These are phyloP conservation scores for Mustela nigripes DNA, from an alignment of 2,113 vertebrate genomes.

Conservation along the genomic window DNA sequence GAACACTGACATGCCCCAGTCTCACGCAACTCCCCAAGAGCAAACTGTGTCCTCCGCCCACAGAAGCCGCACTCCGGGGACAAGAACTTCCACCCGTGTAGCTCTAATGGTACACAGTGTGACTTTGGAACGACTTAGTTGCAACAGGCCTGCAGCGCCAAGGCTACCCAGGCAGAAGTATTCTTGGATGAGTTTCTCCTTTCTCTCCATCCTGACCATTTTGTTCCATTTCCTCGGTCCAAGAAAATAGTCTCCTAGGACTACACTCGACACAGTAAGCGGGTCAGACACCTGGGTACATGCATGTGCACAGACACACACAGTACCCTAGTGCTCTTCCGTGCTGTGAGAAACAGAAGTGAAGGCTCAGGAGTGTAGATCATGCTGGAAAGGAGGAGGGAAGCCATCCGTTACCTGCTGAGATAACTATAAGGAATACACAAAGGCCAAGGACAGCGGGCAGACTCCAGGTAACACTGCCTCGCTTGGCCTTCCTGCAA, in stretches of 20 bases:
- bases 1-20: background rate
- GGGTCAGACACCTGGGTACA: background rate
- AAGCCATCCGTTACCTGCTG: accelerated
- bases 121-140: accelerated
- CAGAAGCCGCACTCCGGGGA: background rate
- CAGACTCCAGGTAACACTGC: background rate
- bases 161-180: background rate
- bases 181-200: background rate
- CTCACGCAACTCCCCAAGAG: background rate
- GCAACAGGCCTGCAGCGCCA: background rate
- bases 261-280: background rate
- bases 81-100: too few relatives aligned
- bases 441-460: background rate
- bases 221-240: background rate
- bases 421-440: background rate
- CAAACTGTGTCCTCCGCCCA: too few relatives aligned
- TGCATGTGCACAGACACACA: too few relatives aligned
- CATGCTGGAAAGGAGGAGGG: background rate
- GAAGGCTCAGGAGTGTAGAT: background rate
- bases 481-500: background rate
- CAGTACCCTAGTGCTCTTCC: background rate
- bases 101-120: background rate
- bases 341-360: background rate
- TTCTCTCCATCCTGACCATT: background rate
- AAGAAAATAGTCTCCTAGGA: background rate